Evolutionary conservation across 1,140 invertebrate species (phyloP), one percentile per base, ranked within the genome.

Genomic region (Pissodes strobi): DNA sequence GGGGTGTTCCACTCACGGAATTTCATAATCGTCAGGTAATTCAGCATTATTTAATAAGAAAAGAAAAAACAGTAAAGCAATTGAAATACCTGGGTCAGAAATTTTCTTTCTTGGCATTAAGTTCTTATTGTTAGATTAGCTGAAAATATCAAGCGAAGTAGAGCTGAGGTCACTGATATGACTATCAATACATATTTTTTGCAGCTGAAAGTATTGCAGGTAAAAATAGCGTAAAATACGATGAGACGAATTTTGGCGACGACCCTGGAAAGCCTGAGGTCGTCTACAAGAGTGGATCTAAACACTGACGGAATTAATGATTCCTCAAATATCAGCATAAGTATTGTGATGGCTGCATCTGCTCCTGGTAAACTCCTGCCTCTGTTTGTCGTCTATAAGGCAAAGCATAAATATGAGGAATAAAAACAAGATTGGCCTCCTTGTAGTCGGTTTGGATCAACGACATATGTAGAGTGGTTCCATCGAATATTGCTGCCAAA

Each of bases 71-170:
- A 4, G n/a, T 51, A 1, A 51, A 13, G 2, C 1, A 4, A 5
- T 51, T 3, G 1, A 21, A 1, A 1, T 22, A n/a, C 1, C 3
- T 51, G 48, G 48, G 23, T 27, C 2, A 51, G 2, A 51, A 3
- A 23, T 21, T 51, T 51, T 51, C 48, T 51, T 18, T 1, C 1
- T 12, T 12, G 5, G 3, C 18, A 51, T 51, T 1, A 2, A 5
- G 17, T 12, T n/a, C 15, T 53, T 1, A 34, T 27, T 17, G 12
- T 38, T 5, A 53, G 51, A n/a, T 18, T 53, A 34, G 51, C 23
- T 15, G 25, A 53, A 53, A 53, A 53, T 53, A 53, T 53, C 13
- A 34, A 53, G 15, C 1, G 51, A 34, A 34, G 8, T 53, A 5
- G 51, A 17, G 51, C 5, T 2, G 19, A 51, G 25, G 48, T 51